Conservation (phyloP, 2,113 vertebrate genomes). For the Heterotilapia buettikoferi region DNA sequence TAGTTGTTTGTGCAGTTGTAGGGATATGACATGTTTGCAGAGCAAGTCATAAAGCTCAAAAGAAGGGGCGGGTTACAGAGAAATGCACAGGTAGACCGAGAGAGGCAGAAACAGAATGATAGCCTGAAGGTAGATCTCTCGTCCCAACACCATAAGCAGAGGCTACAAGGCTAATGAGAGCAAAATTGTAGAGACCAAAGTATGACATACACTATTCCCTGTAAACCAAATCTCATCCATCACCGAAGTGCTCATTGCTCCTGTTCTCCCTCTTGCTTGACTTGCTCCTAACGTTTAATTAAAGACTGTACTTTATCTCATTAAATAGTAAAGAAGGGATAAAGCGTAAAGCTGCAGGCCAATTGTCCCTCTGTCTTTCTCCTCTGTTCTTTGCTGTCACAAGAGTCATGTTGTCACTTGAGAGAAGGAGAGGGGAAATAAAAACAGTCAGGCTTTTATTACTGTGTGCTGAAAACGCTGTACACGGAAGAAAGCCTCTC, state of each 20-base stretch:
- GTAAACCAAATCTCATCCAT: conserved; percentile 13
- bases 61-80: background rate
- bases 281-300: conserved; percentile 24
- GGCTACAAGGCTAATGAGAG: conserved; percentile 13
- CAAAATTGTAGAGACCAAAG: background rate
- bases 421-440: background rate
- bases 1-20: background rate
- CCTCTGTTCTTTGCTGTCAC: background rate
- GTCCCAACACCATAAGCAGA: background rate
- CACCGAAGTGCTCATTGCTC: background rate
- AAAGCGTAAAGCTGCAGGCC: background rate
- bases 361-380: background rate
- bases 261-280: background rate
- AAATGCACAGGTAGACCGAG: background rate
- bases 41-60: conserved; percentile 17
- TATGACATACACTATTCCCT: background rate
- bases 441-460: background rate
- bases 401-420: background rate
- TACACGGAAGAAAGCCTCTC: background rate
- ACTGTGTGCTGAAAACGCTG: background rate
- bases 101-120: background rate
- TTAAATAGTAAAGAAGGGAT: background rate
- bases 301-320: conserved; percentile 15
- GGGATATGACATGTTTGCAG: background rate
- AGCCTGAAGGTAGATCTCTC: background rate